These are phyloP conservation scores for Apodemus speciosus DNA, from an alignment of 2,113 vertebrate genomes.

Conservation along the genomic window DNA sequence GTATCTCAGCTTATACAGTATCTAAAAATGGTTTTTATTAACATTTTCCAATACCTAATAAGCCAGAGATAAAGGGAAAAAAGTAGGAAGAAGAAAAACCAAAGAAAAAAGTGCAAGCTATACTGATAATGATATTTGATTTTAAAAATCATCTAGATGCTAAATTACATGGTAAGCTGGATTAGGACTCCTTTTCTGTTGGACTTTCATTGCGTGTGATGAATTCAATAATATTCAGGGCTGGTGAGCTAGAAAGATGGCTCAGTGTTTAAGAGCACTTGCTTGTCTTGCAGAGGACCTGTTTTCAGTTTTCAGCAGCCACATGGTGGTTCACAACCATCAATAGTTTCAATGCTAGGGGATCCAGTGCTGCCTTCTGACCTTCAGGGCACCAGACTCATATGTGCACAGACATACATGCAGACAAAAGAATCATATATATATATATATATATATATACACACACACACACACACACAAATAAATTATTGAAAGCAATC, in stretches of 20 bases:
- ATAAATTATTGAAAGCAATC: not conserved
- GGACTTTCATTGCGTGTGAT: not conserved
- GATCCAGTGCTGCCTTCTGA: not conserved
- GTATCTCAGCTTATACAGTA: constrained; percentile 28
- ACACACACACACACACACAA: no score
- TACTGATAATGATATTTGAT: constrained; percentile 15
- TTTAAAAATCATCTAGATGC: constrained; percentile 25
- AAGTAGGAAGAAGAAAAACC: constrained; percentile 32
- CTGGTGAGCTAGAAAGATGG: not conserved
- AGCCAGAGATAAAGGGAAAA: not conserved
- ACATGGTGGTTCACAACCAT: not conserved
- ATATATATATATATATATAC: no score
- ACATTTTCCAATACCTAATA: not conserved
- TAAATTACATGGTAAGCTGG: constrained; percentile 25
- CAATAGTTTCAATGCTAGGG: not conserved
- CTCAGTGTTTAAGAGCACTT: not conserved
- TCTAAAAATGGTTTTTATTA: constrained; percentile 46
- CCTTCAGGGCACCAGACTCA: not conserved
- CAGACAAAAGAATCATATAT: not conserved
- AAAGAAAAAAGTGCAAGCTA: constrained; percentile 35
- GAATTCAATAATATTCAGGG: not conserved
- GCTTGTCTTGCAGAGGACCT: not conserved
- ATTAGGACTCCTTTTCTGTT: constrained; percentile 55
- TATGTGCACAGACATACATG: not conserved
- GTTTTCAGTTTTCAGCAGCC: not conserved